These are phyloP conservation scores for Phataginus tricuspis DNA, from an alignment of 2,797 vertebrate species.

Conservation along the genomic window DNA sequence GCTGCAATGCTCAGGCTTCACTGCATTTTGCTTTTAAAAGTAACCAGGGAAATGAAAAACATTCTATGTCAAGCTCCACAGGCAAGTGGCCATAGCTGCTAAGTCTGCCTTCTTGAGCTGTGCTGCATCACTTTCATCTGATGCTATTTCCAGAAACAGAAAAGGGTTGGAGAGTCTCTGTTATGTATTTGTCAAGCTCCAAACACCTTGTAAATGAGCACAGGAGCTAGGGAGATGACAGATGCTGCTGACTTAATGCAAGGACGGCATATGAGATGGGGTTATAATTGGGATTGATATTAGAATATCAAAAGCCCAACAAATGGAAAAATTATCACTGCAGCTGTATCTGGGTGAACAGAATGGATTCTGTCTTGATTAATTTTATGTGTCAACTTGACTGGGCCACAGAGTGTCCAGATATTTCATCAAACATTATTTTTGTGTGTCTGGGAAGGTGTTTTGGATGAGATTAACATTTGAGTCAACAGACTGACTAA, in stretches of 20 bases:
- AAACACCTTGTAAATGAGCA: neutral
- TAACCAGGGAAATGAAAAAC: conserved; percentile 43
- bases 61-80: neutral
- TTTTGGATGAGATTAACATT: neutral
- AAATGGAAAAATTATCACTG: neutral
- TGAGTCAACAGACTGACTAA: neutral
- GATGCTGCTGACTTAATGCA: neutral
- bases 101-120: neutral
- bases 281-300: neutral
- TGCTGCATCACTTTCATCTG: neutral
- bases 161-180: neutral
- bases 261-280: neutral
- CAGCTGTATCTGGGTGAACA: neutral
- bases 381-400: neutral
- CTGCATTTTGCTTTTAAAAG: conserved; percentile 57
- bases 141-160: neutral
- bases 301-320: conserved; percentile 12
- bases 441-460: neutral
- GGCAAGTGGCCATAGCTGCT: neutral
- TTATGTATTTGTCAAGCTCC: neutral
- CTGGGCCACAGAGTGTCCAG: neutral
- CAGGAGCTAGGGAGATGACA: neutral
- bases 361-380: neutral
- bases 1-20: neutral
- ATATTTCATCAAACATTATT: neutral